These are phyloP conservation scores for Setophaga coronata DNA, from an alignment of 2,113 vertebrate species.

Conservation along the genomic window DNA sequence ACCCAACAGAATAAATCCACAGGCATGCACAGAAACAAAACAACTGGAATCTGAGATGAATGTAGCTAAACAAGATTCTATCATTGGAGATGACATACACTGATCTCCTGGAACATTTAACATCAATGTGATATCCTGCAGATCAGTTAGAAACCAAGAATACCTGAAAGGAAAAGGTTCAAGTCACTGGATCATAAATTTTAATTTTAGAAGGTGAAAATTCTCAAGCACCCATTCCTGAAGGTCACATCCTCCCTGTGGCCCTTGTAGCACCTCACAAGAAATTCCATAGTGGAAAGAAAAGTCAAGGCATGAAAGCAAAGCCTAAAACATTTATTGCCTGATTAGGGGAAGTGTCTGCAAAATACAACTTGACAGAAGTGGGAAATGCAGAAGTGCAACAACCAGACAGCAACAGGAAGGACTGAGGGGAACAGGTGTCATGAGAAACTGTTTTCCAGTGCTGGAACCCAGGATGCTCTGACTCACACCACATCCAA, in stretches of 20 bases:
- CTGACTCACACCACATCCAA: background rate
- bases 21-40: background rate
- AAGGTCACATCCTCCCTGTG: background rate
- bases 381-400: background rate
- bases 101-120: background rate
- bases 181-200: background rate
- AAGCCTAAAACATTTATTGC: background rate
- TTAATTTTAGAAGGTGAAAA: background rate
- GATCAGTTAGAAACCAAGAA: background rate
- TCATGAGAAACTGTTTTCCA: background rate
- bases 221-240: background rate
- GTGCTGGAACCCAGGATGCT: background rate
- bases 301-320: background rate
- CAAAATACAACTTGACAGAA: background rate
- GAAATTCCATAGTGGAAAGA: background rate
- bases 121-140: background rate
- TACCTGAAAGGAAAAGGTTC: background rate
- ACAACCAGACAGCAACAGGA: background rate
- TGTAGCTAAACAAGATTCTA: background rate
- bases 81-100: background rate
- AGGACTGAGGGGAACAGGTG: background rate
- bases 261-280: background rate
- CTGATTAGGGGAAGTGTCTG: background rate
- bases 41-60: background rate
- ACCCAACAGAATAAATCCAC: background rate